phyloP scores from a whole-genome alignment of 1,140 invertebrate genomes.

The Drosophila aff. region DNA sequence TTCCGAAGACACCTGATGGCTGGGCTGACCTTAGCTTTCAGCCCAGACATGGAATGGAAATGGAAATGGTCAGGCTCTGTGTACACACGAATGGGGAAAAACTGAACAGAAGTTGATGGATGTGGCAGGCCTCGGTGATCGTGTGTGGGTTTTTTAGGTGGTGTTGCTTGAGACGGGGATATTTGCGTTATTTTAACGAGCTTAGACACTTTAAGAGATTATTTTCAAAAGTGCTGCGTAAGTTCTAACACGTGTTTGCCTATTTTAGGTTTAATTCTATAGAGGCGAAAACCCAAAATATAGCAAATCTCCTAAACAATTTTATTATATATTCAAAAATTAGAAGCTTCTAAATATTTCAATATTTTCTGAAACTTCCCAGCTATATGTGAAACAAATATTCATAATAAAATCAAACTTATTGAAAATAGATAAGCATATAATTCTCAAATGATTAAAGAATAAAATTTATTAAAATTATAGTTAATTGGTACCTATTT shows the following conservation, averaged over 20 bases:
- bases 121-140: conserved; percentile 18
- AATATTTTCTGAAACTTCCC: background rate
- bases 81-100: conserved; percentile 23
- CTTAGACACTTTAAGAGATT: background rate
- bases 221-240: background rate
- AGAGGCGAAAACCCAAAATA: background rate
- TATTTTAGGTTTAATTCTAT: background rate
- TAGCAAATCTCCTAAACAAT: background rate
- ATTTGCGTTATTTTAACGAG: conserved; percentile 1
- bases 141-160: background rate
- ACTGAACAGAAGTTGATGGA: conserved; percentile 27
- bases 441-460: background rate
- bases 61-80: conserved; percentile 17
- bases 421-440: background rate
- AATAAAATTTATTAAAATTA: background rate
- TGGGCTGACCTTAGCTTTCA: conserved; percentile 40
- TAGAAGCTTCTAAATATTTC: background rate
- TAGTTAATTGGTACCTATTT: background rate
- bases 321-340: background rate
- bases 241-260: background rate
- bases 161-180: background rate
- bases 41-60: conserved; percentile 17
- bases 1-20: conserved; percentile 25
- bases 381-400: background rate
- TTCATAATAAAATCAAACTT: background rate